Evolutionary conservation across 1,140 invertebrate genomes (phyloP), one percentile per base, ranked within the genome.

Genomic region (Lordiphosa clarofinis): DNA sequence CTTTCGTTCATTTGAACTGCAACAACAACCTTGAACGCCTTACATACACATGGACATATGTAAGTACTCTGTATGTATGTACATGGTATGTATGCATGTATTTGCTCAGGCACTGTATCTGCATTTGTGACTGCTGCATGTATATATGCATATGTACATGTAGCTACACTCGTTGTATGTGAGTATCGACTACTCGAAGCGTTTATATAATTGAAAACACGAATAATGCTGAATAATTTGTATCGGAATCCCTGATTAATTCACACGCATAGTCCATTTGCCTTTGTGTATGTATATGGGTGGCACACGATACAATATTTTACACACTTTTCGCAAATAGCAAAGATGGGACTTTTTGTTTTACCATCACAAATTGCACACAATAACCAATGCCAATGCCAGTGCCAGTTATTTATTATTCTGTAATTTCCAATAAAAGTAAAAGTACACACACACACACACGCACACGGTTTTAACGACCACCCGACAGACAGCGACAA

Each of bases 11-110:
- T 57, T 50, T 69, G 56, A 66, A 56, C 44, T 52, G 55, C 47
- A 75, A 75, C 56, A 69, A 73, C 64, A 64, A 48, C 60, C 67
- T 74, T 74, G 73, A 74, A 68, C 59, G 61, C 56, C 65, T 50
- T 67, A 47, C 24, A 62, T 31, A 31, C 19, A 19, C 3, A 19
- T 4, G 19, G 3, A 19, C 19, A 19, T 19, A 15, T 28, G 24
- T 6, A 5, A 7, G 28, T 31, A 31, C 28, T 13, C 35, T 28
- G 28, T 37, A 19, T 49, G 13, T 46, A 48, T 40, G 28, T 47
- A 31, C 12, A 19, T 19, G 2, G 19, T 19, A 19, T 19, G 19
- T 19, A 19, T 19, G 19, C 19, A 19, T 19, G 46, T 28, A 28
- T 28, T 28, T 28, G 24, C 24, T 28, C 6, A 1, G 6, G 24